Percentiles rank a stretch among this genome's conserved stretches.
Conservation (phyloP, 2,797 vertebrate species). For the Lepilemur septentrionalis region DNA sequence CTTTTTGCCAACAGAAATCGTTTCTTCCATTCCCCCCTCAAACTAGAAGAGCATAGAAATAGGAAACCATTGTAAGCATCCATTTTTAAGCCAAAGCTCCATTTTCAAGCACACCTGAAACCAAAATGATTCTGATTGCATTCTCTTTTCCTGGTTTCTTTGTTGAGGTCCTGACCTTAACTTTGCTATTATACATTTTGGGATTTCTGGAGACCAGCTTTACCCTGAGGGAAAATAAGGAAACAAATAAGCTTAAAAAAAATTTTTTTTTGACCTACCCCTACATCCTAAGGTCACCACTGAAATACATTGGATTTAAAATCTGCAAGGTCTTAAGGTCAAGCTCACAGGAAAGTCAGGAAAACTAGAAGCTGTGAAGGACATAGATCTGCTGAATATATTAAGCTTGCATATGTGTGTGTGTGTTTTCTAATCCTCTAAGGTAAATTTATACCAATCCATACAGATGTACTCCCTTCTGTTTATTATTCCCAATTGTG, state of each 20-base stretch:
- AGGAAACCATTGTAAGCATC: background rate
- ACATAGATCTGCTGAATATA: constrained; percentile 72
- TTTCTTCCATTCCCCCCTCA: background rate
- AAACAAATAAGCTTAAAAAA: constrained; percentile 70
- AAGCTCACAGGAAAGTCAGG: constrained; percentile 67
- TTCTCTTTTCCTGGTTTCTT: constrained; percentile 55
- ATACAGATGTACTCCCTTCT: constrained; percentile 70
- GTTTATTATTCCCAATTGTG: constrained; percentile 74
- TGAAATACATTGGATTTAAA: constrained; percentile 65
- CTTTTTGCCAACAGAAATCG: background rate
- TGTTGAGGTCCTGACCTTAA: constrained; percentile 59
- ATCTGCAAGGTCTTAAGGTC: constrained; percentile 67
- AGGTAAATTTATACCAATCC: constrained; percentile 70
- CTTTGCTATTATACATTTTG: constrained; percentile 59
- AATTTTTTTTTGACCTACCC: constrained; percentile 40
- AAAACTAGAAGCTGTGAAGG: constrained; percentile 71
- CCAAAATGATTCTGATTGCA: constrained; percentile 5
- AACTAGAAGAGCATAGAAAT: background rate
- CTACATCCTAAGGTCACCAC: constrained; percentile 55
- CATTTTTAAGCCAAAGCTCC: background rate
- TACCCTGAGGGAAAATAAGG: constrained; percentile 67
- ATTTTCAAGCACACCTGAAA: constrained; percentile 69
- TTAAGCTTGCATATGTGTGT: constrained; percentile 57
- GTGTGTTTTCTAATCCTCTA: constrained; percentile 67
- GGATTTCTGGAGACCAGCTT: constrained; percentile 68